Conservation (phyloP, 2,888 invertebrate genomes). For the Brachyopa scutellaris region DNA sequence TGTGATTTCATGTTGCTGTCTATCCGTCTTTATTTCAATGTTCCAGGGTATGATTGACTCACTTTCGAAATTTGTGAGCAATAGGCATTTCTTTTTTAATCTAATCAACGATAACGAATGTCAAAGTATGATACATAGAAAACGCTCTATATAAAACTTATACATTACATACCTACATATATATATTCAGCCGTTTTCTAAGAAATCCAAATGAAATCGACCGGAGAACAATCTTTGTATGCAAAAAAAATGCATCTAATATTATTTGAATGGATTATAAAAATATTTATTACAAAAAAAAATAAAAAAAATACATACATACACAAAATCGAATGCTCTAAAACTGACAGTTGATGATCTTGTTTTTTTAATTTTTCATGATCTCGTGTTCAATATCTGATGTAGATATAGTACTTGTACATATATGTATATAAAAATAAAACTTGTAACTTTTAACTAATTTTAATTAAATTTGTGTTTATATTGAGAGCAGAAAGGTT, state of each 20-base stretch:
- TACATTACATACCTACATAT: neutral
- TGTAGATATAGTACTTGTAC: too few relatives aligned
- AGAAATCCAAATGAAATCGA: too few relatives aligned
- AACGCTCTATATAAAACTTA: neutral
- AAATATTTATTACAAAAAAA: neutral
- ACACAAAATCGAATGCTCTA: conserved; percentile 4
- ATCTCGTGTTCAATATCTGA: conserved; percentile 7
- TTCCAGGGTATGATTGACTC: neutral
- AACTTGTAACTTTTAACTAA: neutral
- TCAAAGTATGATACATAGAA: neutral
- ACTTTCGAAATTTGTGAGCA: neutral
- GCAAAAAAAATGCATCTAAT: too few relatives aligned
- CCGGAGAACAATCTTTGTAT: too few relatives aligned
- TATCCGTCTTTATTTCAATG: neutral
- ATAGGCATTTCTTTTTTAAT: neutral
- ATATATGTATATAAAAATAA: neutral
- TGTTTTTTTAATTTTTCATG: neutral
- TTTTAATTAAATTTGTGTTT: neutral
- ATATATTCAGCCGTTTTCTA: too few relatives aligned
- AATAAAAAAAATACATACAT: neutral
- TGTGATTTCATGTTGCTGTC: neutral
- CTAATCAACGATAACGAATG: conserved; percentile 1
- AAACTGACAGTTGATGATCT: conserved; percentile 5
- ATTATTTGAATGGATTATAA: conserved; percentile 18
- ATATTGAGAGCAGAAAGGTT: too few relatives aligned